Percentiles rank a stretch among this genome's conserved stretches.
These are phyloP conservation scores for Eupithecia insigniata DNA, from an alignment of 2,888 invertebrate genomes.

Conservation along the genomic window DNA sequence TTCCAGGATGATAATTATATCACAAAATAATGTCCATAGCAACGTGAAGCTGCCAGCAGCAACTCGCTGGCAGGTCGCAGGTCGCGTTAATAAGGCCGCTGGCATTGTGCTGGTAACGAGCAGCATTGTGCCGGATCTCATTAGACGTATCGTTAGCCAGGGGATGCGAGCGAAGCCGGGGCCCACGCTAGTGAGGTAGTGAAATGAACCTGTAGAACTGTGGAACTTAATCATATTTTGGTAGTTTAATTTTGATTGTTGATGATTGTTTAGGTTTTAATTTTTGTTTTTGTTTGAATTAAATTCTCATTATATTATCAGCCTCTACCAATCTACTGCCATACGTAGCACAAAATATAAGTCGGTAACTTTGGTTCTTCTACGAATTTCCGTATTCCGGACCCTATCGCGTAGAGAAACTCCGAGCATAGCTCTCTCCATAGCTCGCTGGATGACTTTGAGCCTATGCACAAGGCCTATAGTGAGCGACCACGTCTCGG, in stretches of 20 bases:
- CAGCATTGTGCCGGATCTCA: conserved; percentile 44
- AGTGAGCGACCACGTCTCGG: too few relatives aligned
- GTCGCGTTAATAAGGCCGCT: conserved; percentile 31
- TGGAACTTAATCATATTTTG: not conserved
- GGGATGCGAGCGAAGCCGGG: not conserved
- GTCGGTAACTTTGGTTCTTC: too few relatives aligned
- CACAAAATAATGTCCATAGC: not conserved
- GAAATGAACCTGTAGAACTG: not conserved
- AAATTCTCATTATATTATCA: too few relatives aligned
- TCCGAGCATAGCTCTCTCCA: too few relatives aligned
- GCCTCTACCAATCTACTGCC: too few relatives aligned
- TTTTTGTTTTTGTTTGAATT: too few relatives aligned
- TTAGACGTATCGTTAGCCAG: conserved; percentile 44
- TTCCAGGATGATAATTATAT: not conserved
- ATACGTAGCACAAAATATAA: too few relatives aligned
- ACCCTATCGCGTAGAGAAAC: too few relatives aligned
- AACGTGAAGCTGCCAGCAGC: not conserved
- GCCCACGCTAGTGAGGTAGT: not conserved
- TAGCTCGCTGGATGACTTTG: too few relatives aligned
- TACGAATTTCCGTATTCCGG: too few relatives aligned
- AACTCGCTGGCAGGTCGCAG: not conserved
- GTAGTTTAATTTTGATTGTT: not conserved
- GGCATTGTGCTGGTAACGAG: conserved; percentile 44
- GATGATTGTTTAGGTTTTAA: too few relatives aligned
- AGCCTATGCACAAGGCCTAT: too few relatives aligned